Conservation (phyloP, 2,113 vertebrate species). For the Ictalurus punctatus region DNA sequence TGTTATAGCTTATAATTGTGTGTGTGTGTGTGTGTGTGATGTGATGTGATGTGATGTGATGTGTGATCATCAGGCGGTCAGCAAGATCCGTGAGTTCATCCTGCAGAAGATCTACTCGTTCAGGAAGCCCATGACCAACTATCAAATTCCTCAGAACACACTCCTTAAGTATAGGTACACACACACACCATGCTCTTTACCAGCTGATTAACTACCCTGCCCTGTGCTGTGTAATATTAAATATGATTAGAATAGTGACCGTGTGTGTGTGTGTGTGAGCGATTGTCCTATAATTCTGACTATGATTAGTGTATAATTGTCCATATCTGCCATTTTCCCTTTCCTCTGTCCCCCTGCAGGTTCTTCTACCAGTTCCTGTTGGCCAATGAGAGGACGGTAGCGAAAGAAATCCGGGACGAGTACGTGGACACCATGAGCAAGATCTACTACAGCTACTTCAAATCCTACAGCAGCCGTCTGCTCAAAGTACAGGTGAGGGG, state of each 20-base stretch:
- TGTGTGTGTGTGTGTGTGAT: background rate
- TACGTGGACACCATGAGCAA: slow-evolving; percentile 94
- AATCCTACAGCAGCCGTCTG: slow-evolving; percentile 85
- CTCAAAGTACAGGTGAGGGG: slow-evolving; percentile 88
- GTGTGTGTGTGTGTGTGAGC: background rate
- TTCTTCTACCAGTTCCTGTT: slow-evolving; percentile 94
- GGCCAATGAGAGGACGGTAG: slow-evolving; percentile 85
- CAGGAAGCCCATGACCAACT: slow-evolving; percentile 95
- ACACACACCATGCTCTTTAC: background rate
- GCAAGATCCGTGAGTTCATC: slow-evolving; percentile 91
- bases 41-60: background rate
- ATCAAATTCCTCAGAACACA: slow-evolving; percentile 91
- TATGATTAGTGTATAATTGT: background rate
- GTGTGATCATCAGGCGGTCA: slow-evolving; percentile 75
- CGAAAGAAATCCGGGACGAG: slow-evolving; percentile 87
- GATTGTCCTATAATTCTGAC: background rate
- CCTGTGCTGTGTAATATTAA: background rate
- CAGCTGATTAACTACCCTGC: too few relatives aligned
- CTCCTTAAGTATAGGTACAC: slow-evolving; percentile 84
- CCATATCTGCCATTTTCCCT: background rate
- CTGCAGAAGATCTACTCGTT: slow-evolving; percentile 94
- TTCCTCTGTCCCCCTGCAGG: slow-evolving; percentile 59
- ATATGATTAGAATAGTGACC: background rate
- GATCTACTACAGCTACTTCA: slow-evolving; percentile 91
- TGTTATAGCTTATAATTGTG: background rate